Evolutionary conservation across 2,797 vertebrate genomes (phyloP), one percentile per base, ranked within the genome.

Genomic region (Caiman crocodilus): DNA sequence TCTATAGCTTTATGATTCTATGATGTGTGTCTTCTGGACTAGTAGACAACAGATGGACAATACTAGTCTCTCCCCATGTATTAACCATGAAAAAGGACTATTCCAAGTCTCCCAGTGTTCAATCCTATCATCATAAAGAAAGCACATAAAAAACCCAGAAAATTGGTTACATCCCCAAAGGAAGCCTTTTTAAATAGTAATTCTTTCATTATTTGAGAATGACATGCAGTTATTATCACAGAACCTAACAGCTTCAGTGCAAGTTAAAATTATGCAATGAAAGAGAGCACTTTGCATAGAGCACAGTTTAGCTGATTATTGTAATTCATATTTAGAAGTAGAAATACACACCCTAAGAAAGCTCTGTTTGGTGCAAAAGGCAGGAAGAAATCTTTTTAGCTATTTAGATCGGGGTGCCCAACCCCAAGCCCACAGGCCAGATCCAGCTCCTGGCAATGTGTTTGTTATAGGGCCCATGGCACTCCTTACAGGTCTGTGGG

Each of bases 261-360:
- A 96, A 95, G 92, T 90, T 84, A 86, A 93, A 94, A 90, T 87
- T 86, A 93, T 21, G 58, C 84, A 96, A 93, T 60, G 89, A 91
- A 89, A 89, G 30, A 11, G 32, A 90, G 93, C 84, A 82, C 78
- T 92, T 80, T 93, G 20, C 80, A 88, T 69, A 88, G 74, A 90
- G 57, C 76, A 91, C 71, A 73, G 73, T 64, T 92, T 87, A 92
- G 42, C 90, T 91, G 80, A 87, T 96, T 90, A 82, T 42, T 87
- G 58, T 79, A 93, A 94, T 89, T 95, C 76, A 63, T 94, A 86
- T 90, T 76, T 92, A 87, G 80, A 93, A 94, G 58, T 26, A 55
- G 85, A 94, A 96, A 84, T 50, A 91, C 67, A 64, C 58, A 90
- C 69, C 69, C 86, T 91, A 76, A 84, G 92, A 96, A 87, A 21